A percentile compares a stretch with the other conserved stretches of the same genome.
These are phyloP conservation scores for Mus minutoides DNA, from an alignment of 2,797 vertebrate species.

Conservation along the genomic window DNA sequence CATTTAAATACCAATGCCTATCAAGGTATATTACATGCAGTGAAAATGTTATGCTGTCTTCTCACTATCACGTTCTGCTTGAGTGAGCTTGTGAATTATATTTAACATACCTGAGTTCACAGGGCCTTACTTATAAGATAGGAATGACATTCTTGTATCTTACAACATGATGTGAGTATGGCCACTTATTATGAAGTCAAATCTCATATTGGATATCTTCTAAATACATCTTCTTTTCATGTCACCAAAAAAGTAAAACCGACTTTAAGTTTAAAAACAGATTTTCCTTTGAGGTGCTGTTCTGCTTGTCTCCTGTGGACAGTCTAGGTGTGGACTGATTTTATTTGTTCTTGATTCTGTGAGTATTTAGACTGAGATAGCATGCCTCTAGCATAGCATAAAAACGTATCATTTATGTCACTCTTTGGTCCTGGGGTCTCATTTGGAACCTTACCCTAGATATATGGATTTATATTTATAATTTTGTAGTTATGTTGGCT, in stretches of 20 bases:
- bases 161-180: not conserved
- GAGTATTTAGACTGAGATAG: not conserved
- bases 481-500: not conserved
- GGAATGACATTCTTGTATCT: not conserved
- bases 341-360: not conserved
- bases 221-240: not conserved
- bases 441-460: not conserved
- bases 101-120: not conserved
- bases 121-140: not conserved
- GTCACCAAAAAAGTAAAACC: not conserved
- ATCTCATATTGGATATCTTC: not conserved
- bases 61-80: not conserved
- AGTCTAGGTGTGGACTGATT: not conserved
- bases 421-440: not conserved
- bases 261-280: not conserved
- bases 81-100: not conserved
- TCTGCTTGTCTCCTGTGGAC: not conserved
- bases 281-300: not conserved
- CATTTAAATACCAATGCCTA: not conserved
- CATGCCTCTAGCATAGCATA: not conserved
- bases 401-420: not conserved
- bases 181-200: not conserved
- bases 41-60: not conserved
- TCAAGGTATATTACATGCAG: not conserved
- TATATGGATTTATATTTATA: not conserved